These are phyloP conservation scores for Condylura cristata DNA, from an alignment of 2,113 vertebrate genomes.

Conservation along the genomic window DNA sequence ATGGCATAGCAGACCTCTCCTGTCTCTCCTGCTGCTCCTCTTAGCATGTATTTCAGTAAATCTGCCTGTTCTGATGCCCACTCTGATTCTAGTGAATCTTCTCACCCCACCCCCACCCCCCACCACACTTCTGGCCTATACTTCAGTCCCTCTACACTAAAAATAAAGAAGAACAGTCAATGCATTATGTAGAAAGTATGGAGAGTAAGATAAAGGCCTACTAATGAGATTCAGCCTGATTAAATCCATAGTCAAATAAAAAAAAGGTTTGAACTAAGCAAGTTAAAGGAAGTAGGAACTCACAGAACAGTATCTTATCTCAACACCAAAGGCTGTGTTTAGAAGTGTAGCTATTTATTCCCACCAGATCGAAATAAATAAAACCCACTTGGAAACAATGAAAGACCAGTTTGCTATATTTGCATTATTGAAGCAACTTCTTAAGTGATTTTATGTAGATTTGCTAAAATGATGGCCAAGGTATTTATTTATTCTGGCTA, in stretches of 20 bases:
- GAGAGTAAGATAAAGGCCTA: background rate
- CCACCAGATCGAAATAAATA: background rate
- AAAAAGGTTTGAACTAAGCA: background rate
- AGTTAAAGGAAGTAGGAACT: background rate
- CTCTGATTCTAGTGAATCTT: no score
- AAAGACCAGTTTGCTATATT: background rate
- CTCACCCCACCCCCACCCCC: no score
- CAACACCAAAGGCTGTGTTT: background rate
- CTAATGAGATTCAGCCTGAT: background rate
- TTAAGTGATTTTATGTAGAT: background rate
- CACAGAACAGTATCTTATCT: background rate
- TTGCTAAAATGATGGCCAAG: background rate
- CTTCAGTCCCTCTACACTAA: no score
- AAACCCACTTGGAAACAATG: background rate
- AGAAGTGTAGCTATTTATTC: background rate
- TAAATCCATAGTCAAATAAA: background rate
- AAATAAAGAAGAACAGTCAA: background rate
- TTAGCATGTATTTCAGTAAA: no score
- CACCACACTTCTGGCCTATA: no score
- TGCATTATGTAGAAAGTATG: background rate
- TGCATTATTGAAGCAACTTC: background rate
- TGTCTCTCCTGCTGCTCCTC: no score
- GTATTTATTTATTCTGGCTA: constrained; percentile 46
- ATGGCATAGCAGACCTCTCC: no score
- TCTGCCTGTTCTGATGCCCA: no score